Conservation (phyloP, 2,888 invertebrate genomes). For the Morinoia aosen region DNA sequence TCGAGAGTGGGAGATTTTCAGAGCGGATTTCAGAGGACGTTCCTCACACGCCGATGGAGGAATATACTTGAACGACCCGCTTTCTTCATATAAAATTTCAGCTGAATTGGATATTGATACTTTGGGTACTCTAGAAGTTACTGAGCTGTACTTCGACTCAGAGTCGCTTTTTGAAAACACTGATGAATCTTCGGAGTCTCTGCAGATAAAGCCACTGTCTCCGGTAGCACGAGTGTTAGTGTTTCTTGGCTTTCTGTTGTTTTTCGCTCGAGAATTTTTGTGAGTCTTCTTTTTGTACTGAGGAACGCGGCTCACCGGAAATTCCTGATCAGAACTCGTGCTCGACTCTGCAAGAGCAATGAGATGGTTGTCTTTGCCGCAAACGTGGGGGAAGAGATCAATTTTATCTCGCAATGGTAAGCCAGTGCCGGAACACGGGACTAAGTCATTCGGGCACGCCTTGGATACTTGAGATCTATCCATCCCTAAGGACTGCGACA, state of each 20-base stretch:
- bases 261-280: constrained; percentile 42
- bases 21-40: constrained; percentile 53
- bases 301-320: constrained; percentile 31
- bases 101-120: constrained; percentile 57
- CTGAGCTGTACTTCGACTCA: constrained; percentile 13
- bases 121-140: constrained; percentile 26
- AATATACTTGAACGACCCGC: constrained; percentile 50
- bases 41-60: constrained; percentile 25
- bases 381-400: constrained; percentile 15
- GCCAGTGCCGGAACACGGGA: not conserved
- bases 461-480: not conserved
- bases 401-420: constrained; percentile 28
- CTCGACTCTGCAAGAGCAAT: constrained; percentile 46
- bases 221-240: not conserved
- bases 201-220: not conserved
- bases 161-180: constrained; percentile 44
- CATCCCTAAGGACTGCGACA: not conserved
- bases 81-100: constrained; percentile 57
- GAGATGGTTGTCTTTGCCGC: constrained; percentile 24
- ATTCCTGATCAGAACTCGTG: constrained; percentile 50
- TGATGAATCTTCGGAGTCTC: constrained; percentile 56
- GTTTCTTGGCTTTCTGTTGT: constrained; percentile 30
- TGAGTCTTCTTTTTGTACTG: constrained; percentile 41
- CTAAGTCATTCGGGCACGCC: not conserved
- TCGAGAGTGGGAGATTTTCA: constrained; percentile 26